Conservation (phyloP, 1,140 invertebrate species). For the Maconellicoccus hirsutus region DNA sequence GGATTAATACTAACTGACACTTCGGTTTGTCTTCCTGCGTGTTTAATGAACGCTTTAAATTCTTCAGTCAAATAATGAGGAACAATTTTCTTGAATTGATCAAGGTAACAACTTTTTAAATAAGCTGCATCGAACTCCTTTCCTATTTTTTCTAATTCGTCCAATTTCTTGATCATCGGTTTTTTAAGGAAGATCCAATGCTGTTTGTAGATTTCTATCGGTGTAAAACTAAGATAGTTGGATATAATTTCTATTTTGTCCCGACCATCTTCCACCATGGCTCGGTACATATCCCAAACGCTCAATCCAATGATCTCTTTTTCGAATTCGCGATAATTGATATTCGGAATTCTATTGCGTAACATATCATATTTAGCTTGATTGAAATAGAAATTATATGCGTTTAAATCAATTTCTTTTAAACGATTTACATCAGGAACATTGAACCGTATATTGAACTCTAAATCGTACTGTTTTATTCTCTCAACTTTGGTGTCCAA, state of each 20-base stretch:
- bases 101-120: slow-evolving; percentile 61
- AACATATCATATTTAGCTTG: slow-evolving; percentile 73
- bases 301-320: slow-evolving; percentile 64
- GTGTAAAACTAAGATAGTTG: slow-evolving; percentile 69
- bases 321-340: slow-evolving; percentile 60
- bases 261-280: slow-evolving; percentile 57
- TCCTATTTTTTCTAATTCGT: slow-evolving; percentile 36
- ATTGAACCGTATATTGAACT: slow-evolving; percentile 66
- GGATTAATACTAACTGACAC: slow-evolving; percentile 49
- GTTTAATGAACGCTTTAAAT: slow-evolving; percentile 50
- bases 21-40: slow-evolving; percentile 32
- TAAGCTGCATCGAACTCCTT: slow-evolving; percentile 36
- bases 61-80: slow-evolving; percentile 69
- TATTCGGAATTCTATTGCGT: slow-evolving; percentile 61
- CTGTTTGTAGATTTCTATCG: slow-evolving; percentile 57
- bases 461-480: slow-evolving; percentile 44
- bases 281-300: slow-evolving; percentile 72
- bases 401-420: slow-evolving; percentile 51
- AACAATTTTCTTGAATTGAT: slow-evolving; percentile 60
- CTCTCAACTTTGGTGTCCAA: slow-evolving; percentile 41
- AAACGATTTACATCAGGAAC: slow-evolving; percentile 48
- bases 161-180: slow-evolving; percentile 44
- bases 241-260: slow-evolving; percentile 50
- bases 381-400: slow-evolving; percentile 74
- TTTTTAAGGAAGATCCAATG: slow-evolving; percentile 65